phyloP scores from a whole-genome alignment of 2,797 vertebrate species.

The Coregonus sp. region DNA sequence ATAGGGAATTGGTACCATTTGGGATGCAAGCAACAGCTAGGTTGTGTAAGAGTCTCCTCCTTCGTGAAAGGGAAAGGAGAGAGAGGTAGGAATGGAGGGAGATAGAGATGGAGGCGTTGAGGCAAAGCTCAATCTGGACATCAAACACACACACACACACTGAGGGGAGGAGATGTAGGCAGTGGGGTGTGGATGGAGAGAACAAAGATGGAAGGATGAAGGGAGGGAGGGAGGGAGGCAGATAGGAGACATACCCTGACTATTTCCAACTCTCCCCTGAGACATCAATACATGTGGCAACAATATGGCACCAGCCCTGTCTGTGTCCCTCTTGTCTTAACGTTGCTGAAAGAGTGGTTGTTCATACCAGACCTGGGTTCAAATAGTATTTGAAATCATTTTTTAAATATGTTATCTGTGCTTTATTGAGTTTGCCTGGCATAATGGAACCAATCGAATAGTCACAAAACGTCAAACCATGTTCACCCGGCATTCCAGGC shows the following conservation, averaged over 20 bases:
- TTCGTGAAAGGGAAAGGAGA: neutral
- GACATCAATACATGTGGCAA: slow-evolving; percentile 72
- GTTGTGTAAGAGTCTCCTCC: slow-evolving; percentile 10
- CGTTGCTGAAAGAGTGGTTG: neutral
- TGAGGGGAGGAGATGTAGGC: slow-evolving; percentile 34
- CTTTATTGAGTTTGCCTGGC: too few species aligned
- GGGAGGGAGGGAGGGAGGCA: neutral
- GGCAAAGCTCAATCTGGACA: slow-evolving; percentile 64
- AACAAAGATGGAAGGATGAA: slow-evolving; percentile 56
- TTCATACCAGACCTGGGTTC: too few species aligned
- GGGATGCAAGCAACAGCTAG: slow-evolving; percentile 16
- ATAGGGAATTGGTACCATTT: neutral
- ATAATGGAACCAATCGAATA: too few species aligned
- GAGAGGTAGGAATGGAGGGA: neutral
- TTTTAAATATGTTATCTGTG: too few species aligned
- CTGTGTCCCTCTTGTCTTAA: slow-evolving; percentile 42
- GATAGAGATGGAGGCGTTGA: slow-evolving; percentile 1
- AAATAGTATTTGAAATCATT: too few species aligned
- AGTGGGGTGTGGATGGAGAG: slow-evolving; percentile 42
- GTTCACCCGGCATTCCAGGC: too few species aligned
- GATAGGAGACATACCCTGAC: slow-evolving; percentile 46
- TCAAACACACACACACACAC: slow-evolving; percentile 50
- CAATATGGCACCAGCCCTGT: slow-evolving; percentile 68
- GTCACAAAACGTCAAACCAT: too few species aligned
- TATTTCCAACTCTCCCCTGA: slow-evolving; percentile 64